Base-by-base conservation (phyloP, 2,113 vertebrate genomes). In the Carollia perspicillata region DNA sequence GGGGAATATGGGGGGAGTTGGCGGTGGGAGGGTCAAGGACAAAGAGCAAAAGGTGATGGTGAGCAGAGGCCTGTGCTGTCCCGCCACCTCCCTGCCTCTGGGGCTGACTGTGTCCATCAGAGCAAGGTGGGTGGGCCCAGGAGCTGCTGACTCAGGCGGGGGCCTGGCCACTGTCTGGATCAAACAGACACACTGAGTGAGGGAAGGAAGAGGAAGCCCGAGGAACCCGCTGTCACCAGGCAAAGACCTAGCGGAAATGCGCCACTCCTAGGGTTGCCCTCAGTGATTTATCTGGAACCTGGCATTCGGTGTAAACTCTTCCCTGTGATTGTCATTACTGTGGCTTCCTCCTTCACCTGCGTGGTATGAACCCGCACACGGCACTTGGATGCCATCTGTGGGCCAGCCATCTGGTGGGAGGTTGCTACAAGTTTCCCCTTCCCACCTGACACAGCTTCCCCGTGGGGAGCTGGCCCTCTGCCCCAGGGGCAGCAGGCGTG, bases 391-490 rank as follows among this genome's bases (percentile, higher is more conserved):
- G 8, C 89, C 16, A 11, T 55, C 58, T 72, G 11, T 20, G 4
- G 51, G 72, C 68, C 13, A 60, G 63, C 80, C 95, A 84, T 58
- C 92, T 84, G 93, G 51, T n/a, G 69, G 68, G 37, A 72, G 63
- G 90, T 10, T 49, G 93, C 60, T 30, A 68, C 20, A 63, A 74
- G 58, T 33, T 3, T 33, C 18, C 55, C 69, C 28, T 17, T 63
- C 75, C n/a, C 6, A 7, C 1, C 20, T 14, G 17, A 12, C 12
- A 4, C 0, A 23, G 42, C n/a, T 40, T 33, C n/a, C 51, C 65
- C 2, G 0, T 0, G 33, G 84, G 88, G 37, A 30, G 13, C 60
- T 86, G 84, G 58, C 81, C n/a, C 6, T 3, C 12, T 26, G 60
- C 81, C 47, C 47, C 13, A 8, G 37, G 60, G 77, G 11, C 6